Conservation (phyloP, 2,113 vertebrate genomes). For the Hemibagrus wyckioides region DNA sequence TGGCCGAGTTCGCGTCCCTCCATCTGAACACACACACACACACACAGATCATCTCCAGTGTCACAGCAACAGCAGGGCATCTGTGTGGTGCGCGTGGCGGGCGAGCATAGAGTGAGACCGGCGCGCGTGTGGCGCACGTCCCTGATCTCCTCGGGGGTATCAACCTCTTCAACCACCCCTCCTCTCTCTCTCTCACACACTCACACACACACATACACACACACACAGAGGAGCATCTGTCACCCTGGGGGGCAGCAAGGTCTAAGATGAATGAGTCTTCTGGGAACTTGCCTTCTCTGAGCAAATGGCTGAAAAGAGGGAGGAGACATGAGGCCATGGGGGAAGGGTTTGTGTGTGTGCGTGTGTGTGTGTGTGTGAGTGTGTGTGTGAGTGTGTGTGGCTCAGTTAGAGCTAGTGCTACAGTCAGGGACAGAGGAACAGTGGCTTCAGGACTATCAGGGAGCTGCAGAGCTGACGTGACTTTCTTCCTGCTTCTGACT, state of each 20-base stretch:
- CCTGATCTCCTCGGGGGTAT: slow-evolving; percentile 61
- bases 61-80: slow-evolving; percentile 26
- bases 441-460: slow-evolving; percentile 69
- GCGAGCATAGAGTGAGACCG: neutral
- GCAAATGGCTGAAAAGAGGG: slow-evolving; percentile 93
- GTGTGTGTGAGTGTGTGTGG: slow-evolving; percentile 60
- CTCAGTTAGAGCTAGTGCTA: slow-evolving; percentile 62
- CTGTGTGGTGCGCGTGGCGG: slow-evolving; percentile 18
- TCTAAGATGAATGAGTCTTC: slow-evolving; percentile 94
- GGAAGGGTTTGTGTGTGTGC: slow-evolving; percentile 26
- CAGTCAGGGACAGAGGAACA: slow-evolving; percentile 58
- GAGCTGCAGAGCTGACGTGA: slow-evolving; percentile 63
- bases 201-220: slow-evolving; percentile 33
- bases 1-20: slow-evolving; percentile 34
- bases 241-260: slow-evolving; percentile 83
- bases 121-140: slow-evolving; percentile 34
- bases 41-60: slow-evolving; percentile 1
- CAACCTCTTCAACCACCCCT: slow-evolving; percentile 41
- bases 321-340: slow-evolving; percentile 72
- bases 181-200: slow-evolving; percentile 20
- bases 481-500: slow-evolving; percentile 45
- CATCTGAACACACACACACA: slow-evolving; percentile 35
- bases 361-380: slow-evolving; percentile 38
- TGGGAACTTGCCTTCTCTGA: slow-evolving; percentile 78
- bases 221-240: slow-evolving; percentile 87